Conservation (phyloP, 2,113 vertebrate species). For the Ahaetulla prasina region DNA sequence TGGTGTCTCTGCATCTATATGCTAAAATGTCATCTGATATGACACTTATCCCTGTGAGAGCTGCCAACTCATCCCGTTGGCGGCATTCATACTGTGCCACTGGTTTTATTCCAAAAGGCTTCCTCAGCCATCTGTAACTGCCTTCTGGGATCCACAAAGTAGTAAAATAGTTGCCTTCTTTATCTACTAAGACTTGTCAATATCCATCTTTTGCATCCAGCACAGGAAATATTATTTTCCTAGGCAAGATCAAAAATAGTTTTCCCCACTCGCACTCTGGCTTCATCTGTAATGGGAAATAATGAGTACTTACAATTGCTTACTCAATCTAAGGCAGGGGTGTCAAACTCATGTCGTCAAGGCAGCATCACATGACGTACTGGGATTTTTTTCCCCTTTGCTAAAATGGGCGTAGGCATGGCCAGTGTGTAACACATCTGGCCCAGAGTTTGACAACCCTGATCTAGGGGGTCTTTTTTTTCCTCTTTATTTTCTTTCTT, state of each 20-base stretch:
- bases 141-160: slow-evolving; percentile 9
- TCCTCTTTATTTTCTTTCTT: background rate
- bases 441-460: background rate
- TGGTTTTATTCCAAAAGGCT: slow-evolving; percentile 32
- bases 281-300: background rate
- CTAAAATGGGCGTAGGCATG: too few relatives aligned
- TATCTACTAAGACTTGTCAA: slow-evolving; percentile 9
- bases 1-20: slow-evolving; percentile 17
- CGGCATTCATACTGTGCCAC: slow-evolving; percentile 25
- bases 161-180: slow-evolving; percentile 19
- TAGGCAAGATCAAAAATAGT: slow-evolving; percentile 1
- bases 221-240: slow-evolving; percentile 16
- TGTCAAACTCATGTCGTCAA: too few relatives aligned
- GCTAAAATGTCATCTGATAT: slow-evolving; percentile 35
- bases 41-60: slow-evolving; percentile 23
- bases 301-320: background rate
- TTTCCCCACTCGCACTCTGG: background rate
- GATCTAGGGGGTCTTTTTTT: background rate
- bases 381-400: too few relatives aligned
- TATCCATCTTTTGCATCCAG: slow-evolving; percentile 21
- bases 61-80: slow-evolving; percentile 27
- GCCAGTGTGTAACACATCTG: too few relatives aligned
- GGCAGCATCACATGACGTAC: too few relatives aligned
- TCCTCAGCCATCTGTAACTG: slow-evolving; percentile 23
- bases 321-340: background rate